Evolutionary conservation across 1,140 invertebrate genomes (phyloP).

Genomic region (Sinella curviseta): DNA sequence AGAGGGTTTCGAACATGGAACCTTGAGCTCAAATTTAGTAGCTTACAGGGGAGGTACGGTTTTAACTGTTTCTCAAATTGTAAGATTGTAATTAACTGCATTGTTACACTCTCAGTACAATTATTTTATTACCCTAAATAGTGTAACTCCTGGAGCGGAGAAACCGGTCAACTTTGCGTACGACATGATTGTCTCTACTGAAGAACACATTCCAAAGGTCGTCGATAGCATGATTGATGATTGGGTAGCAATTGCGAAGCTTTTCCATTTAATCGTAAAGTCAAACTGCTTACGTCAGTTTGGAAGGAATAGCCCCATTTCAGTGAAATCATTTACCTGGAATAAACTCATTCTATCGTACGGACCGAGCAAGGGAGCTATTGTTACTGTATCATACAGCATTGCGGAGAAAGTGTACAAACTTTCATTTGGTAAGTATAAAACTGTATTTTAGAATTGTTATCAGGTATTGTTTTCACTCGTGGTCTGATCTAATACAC

Average conservation of each 20-base stretch:
- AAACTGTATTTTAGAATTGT: no score
- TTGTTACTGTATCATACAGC: conserved; percentile 74
- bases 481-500: neutral
- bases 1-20: conserved; percentile 48
- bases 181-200: conserved; percentile 43
- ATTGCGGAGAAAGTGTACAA: conserved; percentile 70
- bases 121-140: neutral
- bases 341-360: conserved; percentile 77
- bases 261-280: conserved; percentile 40
- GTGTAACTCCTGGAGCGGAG: conserved; percentile 21
- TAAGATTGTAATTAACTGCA: neutral
- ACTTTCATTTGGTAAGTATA: conserved; percentile 64
- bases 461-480: neutral
- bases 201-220: conserved; percentile 45
- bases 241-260: conserved; percentile 41
- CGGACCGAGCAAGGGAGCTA: conserved; percentile 73
- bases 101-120: neutral
- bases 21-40: conserved; percentile 42
- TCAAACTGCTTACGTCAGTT: conserved; percentile 34
- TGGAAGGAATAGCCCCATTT: conserved; percentile 59
- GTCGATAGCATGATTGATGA: conserved; percentile 44
- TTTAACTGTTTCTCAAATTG: no score
- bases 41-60: conserved; percentile 23
- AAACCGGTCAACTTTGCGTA: conserved; percentile 41
- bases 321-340: conserved; percentile 80